A percentile compares a stretch with the other conserved stretches of the same genome.
Evolutionary conservation across 92 coral and sea anemone species (phyloP).

Genomic region (Actinernus sp.): DNA sequence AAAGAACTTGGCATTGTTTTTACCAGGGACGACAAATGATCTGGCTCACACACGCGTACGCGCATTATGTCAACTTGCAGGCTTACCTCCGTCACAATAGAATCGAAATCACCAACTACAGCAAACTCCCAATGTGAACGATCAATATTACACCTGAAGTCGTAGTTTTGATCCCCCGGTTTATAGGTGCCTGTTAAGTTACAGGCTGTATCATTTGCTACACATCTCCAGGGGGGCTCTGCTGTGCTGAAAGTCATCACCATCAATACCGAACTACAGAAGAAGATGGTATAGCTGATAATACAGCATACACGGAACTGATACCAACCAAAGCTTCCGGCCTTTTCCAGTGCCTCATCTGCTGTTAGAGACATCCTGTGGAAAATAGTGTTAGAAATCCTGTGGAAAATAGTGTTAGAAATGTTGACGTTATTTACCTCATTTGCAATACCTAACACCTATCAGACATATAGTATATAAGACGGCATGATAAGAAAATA

Average conservation of each 20-base stretch:
- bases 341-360: constrained; percentile 9
- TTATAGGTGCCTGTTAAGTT: constrained; percentile 25
- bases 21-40: too few relatives aligned
- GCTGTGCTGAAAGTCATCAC: constrained; percentile 25
- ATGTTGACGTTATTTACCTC: too few relatives aligned
- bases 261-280: constrained; percentile 1
- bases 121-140: constrained; percentile 23
- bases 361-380: constrained; percentile 30
- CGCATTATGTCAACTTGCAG: too few relatives aligned
- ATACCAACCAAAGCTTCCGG: constrained; percentile 13
- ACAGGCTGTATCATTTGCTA: constrained; percentile 19
- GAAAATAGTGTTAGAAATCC: too few relatives aligned
- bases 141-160: constrained; percentile 4
- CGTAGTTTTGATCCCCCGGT: constrained; percentile 13
- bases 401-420: too few relatives aligned
- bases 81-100: constrained; percentile 44
- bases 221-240: constrained; percentile 39
- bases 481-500: too few relatives aligned
- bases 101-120: constrained; percentile 11
- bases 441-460: too few relatives aligned
- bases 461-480: too few relatives aligned
- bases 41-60: too few relatives aligned
- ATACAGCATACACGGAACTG: constrained; percentile 1
- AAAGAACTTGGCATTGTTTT: too few relatives aligned
- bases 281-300: constrained; percentile 7